phyloP scores from a whole-genome alignment of 53 echinoderm and acorn worm genomes.

The Actinopyga echinites region DNA sequence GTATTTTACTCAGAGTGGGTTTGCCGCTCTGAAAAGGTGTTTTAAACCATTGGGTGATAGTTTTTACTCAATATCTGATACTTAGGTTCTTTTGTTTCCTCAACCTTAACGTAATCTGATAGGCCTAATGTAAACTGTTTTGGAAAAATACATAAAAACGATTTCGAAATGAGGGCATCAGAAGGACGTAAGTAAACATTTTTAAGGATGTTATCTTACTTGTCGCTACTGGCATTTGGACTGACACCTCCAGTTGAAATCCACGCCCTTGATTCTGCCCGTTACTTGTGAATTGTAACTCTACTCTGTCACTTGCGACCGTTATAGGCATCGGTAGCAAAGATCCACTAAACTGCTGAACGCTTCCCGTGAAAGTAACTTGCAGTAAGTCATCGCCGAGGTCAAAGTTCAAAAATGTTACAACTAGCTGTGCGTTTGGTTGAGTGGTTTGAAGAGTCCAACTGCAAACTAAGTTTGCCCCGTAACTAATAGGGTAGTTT shows the following conservation, averaged over 20 bases:
- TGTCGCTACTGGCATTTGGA: not conserved
- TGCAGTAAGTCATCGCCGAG: not conserved
- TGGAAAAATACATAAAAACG: no score
- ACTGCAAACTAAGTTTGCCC: not conserved
- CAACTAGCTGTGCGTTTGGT: not conserved
- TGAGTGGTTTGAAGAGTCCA: not conserved
- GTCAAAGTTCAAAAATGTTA: constrained; percentile 31
- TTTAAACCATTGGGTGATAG: no score
- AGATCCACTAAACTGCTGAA: not conserved
- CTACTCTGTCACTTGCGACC: not conserved
- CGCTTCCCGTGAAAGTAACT: not conserved
- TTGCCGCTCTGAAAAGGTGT: no score
- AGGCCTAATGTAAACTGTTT: no score
- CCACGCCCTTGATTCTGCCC: not conserved
- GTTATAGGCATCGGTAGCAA: constrained; percentile 22
- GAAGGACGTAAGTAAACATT: no score
- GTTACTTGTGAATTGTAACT: constrained; percentile 18
- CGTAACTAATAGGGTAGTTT: constrained; percentile 6
- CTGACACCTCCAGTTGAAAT: not conserved
- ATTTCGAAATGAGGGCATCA: no score
- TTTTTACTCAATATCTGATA: no score
- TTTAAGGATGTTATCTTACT: not conserved
- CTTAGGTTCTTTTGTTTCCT: no score
- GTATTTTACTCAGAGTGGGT: no score
- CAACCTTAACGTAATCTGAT: no score